These are phyloP conservation scores for Sandelia bainsii DNA, from an alignment of 2,797 vertebrate genomes.

Conservation along the genomic window DNA sequence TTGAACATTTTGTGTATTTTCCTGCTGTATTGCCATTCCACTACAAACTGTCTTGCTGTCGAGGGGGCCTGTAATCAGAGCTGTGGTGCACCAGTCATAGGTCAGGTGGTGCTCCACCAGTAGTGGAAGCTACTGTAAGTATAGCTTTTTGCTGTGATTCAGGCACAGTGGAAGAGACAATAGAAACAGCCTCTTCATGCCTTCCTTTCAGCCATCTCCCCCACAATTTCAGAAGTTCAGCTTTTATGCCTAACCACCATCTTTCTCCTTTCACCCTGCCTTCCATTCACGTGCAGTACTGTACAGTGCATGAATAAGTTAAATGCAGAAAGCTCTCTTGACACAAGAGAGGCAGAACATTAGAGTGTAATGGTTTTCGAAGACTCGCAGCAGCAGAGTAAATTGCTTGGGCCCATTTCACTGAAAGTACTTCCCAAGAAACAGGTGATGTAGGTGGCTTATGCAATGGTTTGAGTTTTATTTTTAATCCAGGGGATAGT, in stretches of 20 bases:
- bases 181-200: constrained; percentile 62
- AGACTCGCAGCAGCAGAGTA: constrained; percentile 65
- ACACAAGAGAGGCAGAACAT: constrained; percentile 65
- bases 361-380: constrained; percentile 72
- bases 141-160: constrained; percentile 53
- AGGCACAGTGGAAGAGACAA: constrained; percentile 55
- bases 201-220: constrained; percentile 60
- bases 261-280: constrained; percentile 64
- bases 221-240: constrained; percentile 68
- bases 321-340: constrained; percentile 79
- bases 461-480: constrained; percentile 68
- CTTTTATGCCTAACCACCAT: constrained; percentile 71
- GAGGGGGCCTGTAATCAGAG: constrained; percentile 44
- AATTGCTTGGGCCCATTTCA: constrained; percentile 70
- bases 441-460: constrained; percentile 76
- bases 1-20: constrained; percentile 47
- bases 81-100: constrained; percentile 48
- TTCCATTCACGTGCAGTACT: constrained; percentile 65
- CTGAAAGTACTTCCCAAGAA: constrained; percentile 74
- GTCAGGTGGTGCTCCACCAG: constrained; percentile 61
- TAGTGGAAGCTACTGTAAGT: constrained; percentile 53
- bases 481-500: constrained; percentile 60
- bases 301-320: constrained; percentile 82
- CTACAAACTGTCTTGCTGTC: constrained; percentile 53
- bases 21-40: constrained; percentile 18